Evolutionary conservation across 2,888 invertebrate species (phyloP).

Genomic region (Lithophane leautieri): DNA sequence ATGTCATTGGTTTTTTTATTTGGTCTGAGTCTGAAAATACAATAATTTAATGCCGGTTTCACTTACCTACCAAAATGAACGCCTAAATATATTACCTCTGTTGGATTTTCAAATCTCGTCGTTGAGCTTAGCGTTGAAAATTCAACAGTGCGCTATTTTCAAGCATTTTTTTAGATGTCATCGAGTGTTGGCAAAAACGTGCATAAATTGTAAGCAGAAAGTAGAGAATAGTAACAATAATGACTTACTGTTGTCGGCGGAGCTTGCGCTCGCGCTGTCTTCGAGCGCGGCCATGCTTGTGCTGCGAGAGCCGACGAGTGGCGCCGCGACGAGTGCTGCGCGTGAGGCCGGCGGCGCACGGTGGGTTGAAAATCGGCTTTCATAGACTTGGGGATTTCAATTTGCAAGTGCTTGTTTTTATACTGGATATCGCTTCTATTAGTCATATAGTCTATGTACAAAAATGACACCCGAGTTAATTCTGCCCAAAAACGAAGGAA

Average conservation of each 20-base stretch:
- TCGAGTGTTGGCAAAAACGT: background rate
- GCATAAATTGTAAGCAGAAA: background rate
- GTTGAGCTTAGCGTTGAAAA: too few relatives aligned
- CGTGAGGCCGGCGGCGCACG: too few relatives aligned
- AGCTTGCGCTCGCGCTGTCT: background rate
- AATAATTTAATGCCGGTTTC: background rate
- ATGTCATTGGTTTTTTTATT: too few relatives aligned
- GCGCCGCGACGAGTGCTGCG: background rate
- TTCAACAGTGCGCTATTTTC: background rate
- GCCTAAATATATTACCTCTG: too few relatives aligned
- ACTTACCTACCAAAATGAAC: background rate
- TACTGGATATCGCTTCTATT: too few relatives aligned
- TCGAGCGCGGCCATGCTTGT: slow-evolving; percentile 17
- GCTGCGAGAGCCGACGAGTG: background rate
- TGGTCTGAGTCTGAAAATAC: background rate
- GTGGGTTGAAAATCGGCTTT: too few relatives aligned
- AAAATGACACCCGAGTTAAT: too few relatives aligned
- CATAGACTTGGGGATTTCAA: too few relatives aligned
- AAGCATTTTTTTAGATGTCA: background rate
- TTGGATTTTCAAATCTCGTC: background rate
- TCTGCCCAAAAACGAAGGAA: too few relatives aligned
- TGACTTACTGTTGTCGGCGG: slow-evolving; percentile 25
- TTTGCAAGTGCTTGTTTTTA: too few relatives aligned
- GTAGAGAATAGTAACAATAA: background rate
- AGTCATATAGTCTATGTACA: too few relatives aligned